Conservation (phyloP, 2,888 invertebrate species). For the Platycheirus rosarum region DNA sequence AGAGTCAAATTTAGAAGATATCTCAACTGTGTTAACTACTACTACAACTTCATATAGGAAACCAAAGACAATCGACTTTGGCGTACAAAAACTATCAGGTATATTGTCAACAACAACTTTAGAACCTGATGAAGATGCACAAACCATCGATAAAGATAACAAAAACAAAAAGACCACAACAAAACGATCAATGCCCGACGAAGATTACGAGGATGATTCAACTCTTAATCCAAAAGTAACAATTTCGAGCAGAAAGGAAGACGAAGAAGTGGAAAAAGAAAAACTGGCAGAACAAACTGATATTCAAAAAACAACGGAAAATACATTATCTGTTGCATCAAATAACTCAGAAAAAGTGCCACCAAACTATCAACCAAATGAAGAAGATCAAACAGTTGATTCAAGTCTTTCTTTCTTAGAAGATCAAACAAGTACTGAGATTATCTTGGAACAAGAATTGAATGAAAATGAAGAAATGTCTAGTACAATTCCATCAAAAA, state of each 20-base stretch:
- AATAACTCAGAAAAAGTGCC: neutral
- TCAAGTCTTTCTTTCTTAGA: neutral
- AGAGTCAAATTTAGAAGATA: slow-evolving; percentile 17
- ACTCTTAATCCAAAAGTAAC: neutral
- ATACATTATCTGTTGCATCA: neutral
- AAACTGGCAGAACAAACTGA: neutral
- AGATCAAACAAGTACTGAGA: neutral
- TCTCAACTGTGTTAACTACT: neutral
- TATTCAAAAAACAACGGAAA: neutral
- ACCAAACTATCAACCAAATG: neutral
- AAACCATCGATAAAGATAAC: neutral
- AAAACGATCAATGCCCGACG: slow-evolving; percentile 4
- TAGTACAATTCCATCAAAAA: slow-evolving; percentile 6
- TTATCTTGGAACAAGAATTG: neutral
- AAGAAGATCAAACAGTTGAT: neutral
- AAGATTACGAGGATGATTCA: slow-evolving; percentile 4
- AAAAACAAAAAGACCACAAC: slow-evolving; percentile 6
- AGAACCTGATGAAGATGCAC: neutral
- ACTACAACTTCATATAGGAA: slow-evolving; percentile 17
- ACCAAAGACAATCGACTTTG: slow-evolving; percentile 1
- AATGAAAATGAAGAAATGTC: neutral
- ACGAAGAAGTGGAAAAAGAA: neutral
- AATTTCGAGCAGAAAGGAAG: too few species aligned
- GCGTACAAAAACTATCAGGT: neutral
- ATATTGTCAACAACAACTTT: neutral